A percentile compares a stretch with the other conserved stretches of the same genome.
These are phyloP conservation scores for Puffinus mauretanicus DNA, from an alignment of 2,113 vertebrate species.

Conservation along the genomic window DNA sequence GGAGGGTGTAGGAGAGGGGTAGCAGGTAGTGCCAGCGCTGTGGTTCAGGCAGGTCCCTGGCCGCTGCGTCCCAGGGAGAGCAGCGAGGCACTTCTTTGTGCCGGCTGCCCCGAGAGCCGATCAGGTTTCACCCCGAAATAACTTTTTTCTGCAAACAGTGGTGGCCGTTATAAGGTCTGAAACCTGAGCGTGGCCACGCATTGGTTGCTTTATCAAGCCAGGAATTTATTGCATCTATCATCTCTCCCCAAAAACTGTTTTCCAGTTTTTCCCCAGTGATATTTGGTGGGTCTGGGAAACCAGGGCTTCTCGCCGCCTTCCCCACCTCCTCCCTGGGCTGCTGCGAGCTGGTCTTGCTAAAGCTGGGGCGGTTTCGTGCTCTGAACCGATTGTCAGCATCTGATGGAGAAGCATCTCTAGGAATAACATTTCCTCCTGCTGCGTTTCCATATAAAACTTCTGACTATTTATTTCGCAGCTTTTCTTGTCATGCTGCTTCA, in stretches of 20 bases:
- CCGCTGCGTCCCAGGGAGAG: not conserved
- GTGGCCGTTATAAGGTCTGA: not conserved
- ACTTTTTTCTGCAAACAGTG: conserved; percentile 30
- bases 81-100: not conserved
- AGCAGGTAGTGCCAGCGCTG: not conserved
- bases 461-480: not conserved
- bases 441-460: not conserved
- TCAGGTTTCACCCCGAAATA: conserved; percentile 46
- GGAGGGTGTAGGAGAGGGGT: not conserved
- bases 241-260: not conserved
- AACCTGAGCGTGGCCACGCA: not conserved
- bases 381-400: not conserved
- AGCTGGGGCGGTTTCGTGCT: not conserved
- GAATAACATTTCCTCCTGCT: not conserved
- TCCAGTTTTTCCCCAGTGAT: not conserved
- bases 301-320: not conserved
- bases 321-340: not conserved
- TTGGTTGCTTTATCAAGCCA: not conserved
- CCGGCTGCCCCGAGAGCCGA: not conserved
- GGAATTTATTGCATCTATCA: not conserved
- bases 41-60: not conserved
- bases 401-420: not conserved
- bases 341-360: not conserved
- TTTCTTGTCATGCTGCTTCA: not conserved
- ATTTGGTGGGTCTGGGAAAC: not conserved